Base-by-base conservation (phyloP, 2,888 invertebrate genomes). In the Apocheima hispidaria region DNA sequence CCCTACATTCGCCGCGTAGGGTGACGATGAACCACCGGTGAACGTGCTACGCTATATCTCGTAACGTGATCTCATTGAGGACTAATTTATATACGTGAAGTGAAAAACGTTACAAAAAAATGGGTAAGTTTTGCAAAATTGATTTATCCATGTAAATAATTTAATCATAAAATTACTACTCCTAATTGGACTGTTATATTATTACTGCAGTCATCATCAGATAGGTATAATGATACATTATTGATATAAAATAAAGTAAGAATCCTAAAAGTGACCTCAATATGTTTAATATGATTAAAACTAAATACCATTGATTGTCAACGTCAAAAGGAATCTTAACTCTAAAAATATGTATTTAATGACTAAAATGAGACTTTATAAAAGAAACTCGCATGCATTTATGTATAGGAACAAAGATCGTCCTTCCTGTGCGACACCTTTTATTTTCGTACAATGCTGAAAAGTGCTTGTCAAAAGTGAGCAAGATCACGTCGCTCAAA, bases 21-120 rank as follows among this genome's bases (percentile, higher is more conserved):
- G 90, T 88, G 86, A 92, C 83, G 84, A 92, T 92, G 92, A 80
- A 78, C 87, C 78, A 77, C 77, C 88, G 84, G 79, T 89, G 81
- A 62, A 83, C 79, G 79, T 82, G 77, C 59, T 66, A 43, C 72
- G 72, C 77, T 69, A 78, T 77, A 83, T 81, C 80, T 84, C 83
- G 79, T 80, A 73, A 81, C 86, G 90, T 87, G 87, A 87, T 86
- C 84, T 86, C 84, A 82, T 44, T 60, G 54, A 67, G 84, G 84
- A 88, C 87, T 77, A 78, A 79, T 76, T 68, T 62, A 21, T 72
- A 71, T 79, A 83, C 85, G 88, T 88, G 90, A 87, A 88, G 91
- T 90, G 89, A 81, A 82, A 36, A 78, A 65, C 63, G 66, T 63
- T 75, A 76, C 67, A 67, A 67, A 74, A 85, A 83, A 83, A 92